phyloP scores from a whole-genome alignment of 1,140 invertebrate genomes.

The Hycleus phaleratus region DNA sequence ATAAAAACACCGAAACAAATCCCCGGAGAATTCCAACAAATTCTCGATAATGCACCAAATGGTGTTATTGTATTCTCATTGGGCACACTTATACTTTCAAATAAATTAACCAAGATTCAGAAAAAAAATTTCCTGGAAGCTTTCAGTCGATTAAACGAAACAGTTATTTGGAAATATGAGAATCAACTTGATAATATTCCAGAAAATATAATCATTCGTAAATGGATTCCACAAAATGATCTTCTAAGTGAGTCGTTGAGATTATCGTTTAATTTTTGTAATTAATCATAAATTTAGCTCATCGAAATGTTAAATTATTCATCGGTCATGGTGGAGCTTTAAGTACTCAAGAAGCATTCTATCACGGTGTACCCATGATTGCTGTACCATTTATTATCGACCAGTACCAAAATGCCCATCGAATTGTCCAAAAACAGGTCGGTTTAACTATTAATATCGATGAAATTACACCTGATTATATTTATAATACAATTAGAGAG shows the following conservation, averaged over 20 bases:
- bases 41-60: slow-evolving; percentile 41
- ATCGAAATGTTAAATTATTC: slow-evolving; percentile 40
- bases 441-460: not conserved
- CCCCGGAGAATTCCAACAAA: slow-evolving; percentile 26
- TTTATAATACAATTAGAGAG: slow-evolving; percentile 21
- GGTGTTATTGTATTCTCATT: too few species aligned
- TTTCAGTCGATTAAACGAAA: slow-evolving; percentile 37
- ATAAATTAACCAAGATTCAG: slow-evolving; percentile 31
- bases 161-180: slow-evolving; percentile 42
- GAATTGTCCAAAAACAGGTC: not conserved
- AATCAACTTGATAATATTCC: slow-evolving; percentile 40
- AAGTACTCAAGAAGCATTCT: slow-evolving; percentile 44
- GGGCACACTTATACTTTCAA: slow-evolving; percentile 40
- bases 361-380: slow-evolving; percentile 45
- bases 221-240: slow-evolving; percentile 41
- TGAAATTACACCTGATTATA: slow-evolving; percentile 11
- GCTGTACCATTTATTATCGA: slow-evolving; percentile 44
- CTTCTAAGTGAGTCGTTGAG: slow-evolving; percentile 34
- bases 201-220: slow-evolving; percentile 48
- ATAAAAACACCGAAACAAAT: slow-evolving; percentile 28
- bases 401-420: slow-evolving; percentile 38
- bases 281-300: too few species aligned
- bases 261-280: too few species aligned
- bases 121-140: slow-evolving; percentile 37
- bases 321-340: slow-evolving; percentile 46